Evolutionary conservation across 2,888 invertebrate genomes (phyloP), one percentile per base, ranked within the genome.

Genomic region (Phaedon cochleariae): DNA sequence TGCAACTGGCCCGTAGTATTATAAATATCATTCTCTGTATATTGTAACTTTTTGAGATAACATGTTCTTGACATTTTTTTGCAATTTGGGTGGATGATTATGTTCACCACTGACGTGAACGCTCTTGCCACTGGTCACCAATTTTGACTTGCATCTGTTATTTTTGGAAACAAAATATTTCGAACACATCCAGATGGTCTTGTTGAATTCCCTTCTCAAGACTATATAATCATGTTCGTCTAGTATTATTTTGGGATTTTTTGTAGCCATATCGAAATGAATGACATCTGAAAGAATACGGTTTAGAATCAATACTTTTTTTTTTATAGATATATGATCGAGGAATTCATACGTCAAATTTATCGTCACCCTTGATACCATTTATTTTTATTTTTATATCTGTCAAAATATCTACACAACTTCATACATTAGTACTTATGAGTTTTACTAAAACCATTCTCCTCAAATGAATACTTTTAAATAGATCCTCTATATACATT

Each of bases 71-170:
- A 62, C 65, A 34, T 61, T 63, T 31, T 65, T 68, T 20, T 60
- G 71, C 1, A 62, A 48, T 54, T 60, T 64, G 0, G 76, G 73
- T 12, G 58, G 59, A 52, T 78, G 77, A 64, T 73, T 76, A 64
- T 70, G 78, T 21, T 54, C 65, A 21, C 73, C 77, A 59, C 65
- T 74, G 22, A 78, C 73, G n/a, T 69, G 67, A 12, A 80, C 75
- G 7, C 71, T 73, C 48, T 70, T 70, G 57, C 78, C 75, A 52
- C 75, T 76, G 0, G 78, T 75, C 10, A 76, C 67, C 18, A 78
- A 61, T 41, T 68, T 76, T 1, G 75, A 73, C 62, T 76, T 76
- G 54, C 77, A 77, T 59, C 77, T 59, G 20, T 70, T 71, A 7
- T 69, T 57, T 59, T 70, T 74, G 26, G 69, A 59, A 26, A 63